phyloP scores from a whole-genome alignment of 2,888 invertebrate genomes.

The Orchesellides sinensis region DNA sequence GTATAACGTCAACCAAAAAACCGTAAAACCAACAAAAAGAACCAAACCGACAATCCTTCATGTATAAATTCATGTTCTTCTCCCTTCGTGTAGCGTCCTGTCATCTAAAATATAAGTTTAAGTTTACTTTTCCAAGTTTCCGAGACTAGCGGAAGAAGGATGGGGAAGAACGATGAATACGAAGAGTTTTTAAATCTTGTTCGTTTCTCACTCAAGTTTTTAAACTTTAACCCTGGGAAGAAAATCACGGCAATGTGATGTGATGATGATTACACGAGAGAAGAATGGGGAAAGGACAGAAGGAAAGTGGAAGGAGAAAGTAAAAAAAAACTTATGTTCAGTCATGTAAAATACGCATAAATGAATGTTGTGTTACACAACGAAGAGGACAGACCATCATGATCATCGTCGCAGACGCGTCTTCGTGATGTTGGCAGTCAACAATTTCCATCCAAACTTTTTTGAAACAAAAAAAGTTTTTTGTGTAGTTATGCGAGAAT shows the following conservation, averaged over 20 bases:
- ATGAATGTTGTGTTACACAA: conserved; percentile 26
- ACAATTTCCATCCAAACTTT: no score
- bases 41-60: conserved; percentile 18
- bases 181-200: background rate
- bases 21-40: background rate
- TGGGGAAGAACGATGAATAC: no score
- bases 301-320: background rate
- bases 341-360: conserved; percentile 25
- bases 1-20: no score
- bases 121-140: no score
- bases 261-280: conserved; percentile 13
- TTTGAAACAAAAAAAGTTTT: conserved; percentile 10
- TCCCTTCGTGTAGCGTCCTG: background rate
- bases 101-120: no score
- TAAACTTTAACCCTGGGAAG: background rate
- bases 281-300: background rate
- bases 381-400: background rate
- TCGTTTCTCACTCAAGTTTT: background rate
- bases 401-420: no score
- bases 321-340: conserved; percentile 23
- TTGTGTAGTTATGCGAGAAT: no score
- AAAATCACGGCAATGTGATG: background rate
- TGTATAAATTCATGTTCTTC: conserved; percentile 26
- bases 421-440: background rate
- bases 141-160: background rate